These are phyloP conservation scores for Chromobotia macracanthus DNA, from an alignment of 2,797 vertebrate species.

Conservation along the genomic window DNA sequence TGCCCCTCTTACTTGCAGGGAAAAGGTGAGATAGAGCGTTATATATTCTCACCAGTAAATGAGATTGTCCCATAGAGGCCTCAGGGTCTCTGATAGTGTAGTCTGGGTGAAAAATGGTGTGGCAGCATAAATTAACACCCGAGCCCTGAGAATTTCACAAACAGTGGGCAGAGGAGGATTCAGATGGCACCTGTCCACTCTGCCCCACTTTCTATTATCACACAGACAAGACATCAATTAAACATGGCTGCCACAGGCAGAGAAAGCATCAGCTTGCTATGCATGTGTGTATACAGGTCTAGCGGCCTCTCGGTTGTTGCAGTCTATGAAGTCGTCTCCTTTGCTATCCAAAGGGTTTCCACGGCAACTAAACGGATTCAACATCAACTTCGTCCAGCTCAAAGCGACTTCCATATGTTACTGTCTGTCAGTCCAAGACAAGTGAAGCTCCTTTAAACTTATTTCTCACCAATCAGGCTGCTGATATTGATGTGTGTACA, in stretches of 20 bases:
- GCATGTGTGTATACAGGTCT: constrained; percentile 28
- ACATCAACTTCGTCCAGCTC: constrained; percentile 18
- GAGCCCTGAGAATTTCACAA: constrained; percentile 63
- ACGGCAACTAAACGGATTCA: constrained; percentile 44
- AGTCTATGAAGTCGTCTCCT: constrained; percentile 16
- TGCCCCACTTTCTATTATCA: constrained; percentile 62
- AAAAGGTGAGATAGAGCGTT: constrained; percentile 39
- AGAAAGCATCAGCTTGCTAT: constrained; percentile 22
- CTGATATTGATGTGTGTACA: constrained; percentile 25
- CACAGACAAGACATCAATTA: constrained; percentile 57
- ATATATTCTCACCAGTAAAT: constrained; percentile 63
- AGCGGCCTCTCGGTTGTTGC: background rate
- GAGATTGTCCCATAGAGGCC: constrained; percentile 58
- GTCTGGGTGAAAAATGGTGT: constrained; percentile 66
- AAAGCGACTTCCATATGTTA: constrained; percentile 55
- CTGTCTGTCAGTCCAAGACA: constrained; percentile 25
- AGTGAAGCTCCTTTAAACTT: constrained; percentile 20
- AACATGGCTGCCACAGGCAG: constrained; percentile 37
- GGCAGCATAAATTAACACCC: constrained; percentile 76
- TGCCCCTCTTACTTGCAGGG: constrained; percentile 8
- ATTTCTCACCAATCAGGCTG: constrained; percentile 49
- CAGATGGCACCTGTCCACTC: constrained; percentile 71
- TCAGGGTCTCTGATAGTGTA: constrained; percentile 64
- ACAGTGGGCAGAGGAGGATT: constrained; percentile 53
- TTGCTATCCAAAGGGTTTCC: constrained; percentile 47